Conservation (phyloP, 64 coral and sea anemone genomes). For the Hydrozoanthus tunicans region DNA sequence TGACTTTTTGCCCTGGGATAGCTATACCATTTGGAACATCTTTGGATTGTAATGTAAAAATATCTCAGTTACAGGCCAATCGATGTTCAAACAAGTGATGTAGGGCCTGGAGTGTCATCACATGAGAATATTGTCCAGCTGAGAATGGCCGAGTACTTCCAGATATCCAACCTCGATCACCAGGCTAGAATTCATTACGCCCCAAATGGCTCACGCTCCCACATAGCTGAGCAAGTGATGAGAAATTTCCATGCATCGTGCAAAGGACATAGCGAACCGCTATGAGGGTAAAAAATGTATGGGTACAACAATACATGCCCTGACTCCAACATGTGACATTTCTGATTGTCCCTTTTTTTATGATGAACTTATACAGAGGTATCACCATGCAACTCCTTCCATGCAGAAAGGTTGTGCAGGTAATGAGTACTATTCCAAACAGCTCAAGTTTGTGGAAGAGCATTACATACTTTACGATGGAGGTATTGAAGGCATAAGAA, state of each 20-base stretch:
- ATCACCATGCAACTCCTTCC: neutral
- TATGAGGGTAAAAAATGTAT: constrained; percentile 14
- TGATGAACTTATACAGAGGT: constrained; percentile 10
- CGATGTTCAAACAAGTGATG: constrained; percentile 48
- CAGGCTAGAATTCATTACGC: constrained; percentile 43
- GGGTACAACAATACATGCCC: constrained; percentile 50
- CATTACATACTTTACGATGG: constrained; percentile 14
- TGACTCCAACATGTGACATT: neutral
- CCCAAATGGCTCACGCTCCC: constrained; percentile 34
- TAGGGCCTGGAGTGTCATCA: constrained; percentile 41
- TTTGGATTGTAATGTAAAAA: constrained; percentile 23
- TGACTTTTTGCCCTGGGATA: constrained; percentile 12
- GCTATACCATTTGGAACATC: constrained; percentile 5
- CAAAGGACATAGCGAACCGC: constrained; percentile 1
- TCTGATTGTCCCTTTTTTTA: constrained; percentile 52
- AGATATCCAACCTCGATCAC: constrained; percentile 37
- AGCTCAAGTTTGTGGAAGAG: neutral
- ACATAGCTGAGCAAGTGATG: constrained; percentile 51
- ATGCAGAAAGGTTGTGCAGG: neutral
- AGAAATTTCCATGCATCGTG: constrained; percentile 23
- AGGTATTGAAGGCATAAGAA: neutral
- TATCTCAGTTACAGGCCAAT: constrained; percentile 31
- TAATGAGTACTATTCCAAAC: constrained; percentile 8
- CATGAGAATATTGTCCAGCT: constrained; percentile 31
- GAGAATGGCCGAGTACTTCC: constrained; percentile 42